Conservation (phyloP, 1,140 invertebrate species). For the Pemphigus obesinymphae region DNA sequence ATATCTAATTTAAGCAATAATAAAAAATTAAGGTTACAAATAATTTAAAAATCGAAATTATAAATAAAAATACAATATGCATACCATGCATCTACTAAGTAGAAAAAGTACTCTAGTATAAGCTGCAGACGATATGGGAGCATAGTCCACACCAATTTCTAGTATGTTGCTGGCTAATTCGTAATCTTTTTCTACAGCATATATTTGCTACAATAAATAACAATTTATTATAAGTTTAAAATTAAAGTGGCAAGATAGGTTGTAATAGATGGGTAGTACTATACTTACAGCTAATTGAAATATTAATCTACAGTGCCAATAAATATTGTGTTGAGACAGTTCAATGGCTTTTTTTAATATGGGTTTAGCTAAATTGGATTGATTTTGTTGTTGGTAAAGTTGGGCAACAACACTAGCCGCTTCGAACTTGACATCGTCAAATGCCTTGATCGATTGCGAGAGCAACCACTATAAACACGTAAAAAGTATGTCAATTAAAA, state of each 20-base stretch:
- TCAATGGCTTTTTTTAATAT: conserved; percentile 87
- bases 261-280: too few relatives aligned
- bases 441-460: conserved; percentile 77
- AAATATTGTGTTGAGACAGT: conserved; percentile 87
- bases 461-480: conserved; percentile 69
- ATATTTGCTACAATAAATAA: conserved; percentile 73
- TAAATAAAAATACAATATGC: conserved; percentile 44
- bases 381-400: conserved; percentile 81
- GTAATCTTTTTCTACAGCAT: conserved; percentile 87
- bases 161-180: conserved; percentile 80
- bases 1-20: conserved; percentile 58
- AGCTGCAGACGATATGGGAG: conserved; percentile 82
- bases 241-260: too few relatives aligned
- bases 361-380: conserved; percentile 78
- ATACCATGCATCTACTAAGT: conserved; percentile 90
- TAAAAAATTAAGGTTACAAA: not conserved
- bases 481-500: not conserved
- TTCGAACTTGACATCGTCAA: conserved; percentile 96
- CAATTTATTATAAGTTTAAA: conserved; percentile 32
- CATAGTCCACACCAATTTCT: conserved; percentile 89
- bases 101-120: conserved; percentile 91
- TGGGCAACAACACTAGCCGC: conserved; percentile 85
- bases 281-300: conserved; percentile 89
- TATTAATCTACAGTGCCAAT: conserved; percentile 94
- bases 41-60: not conserved